These are phyloP conservation scores for Odocoileus virginianus DNA, from an alignment of 2,113 vertebrate genomes.

Conservation along the genomic window DNA sequence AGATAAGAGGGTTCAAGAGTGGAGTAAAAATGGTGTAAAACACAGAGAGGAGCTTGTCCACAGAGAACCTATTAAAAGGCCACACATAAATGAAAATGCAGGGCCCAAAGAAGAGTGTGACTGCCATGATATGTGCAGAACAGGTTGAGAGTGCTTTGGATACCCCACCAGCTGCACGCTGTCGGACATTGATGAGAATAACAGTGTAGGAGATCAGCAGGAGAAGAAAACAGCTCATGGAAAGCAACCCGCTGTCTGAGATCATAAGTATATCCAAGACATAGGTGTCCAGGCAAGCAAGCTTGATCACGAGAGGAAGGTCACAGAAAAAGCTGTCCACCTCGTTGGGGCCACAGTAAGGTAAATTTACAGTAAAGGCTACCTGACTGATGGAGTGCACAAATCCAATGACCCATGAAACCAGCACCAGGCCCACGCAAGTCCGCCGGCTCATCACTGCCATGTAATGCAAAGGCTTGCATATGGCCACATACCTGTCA, in stretches of 20 bases:
- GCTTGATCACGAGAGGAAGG: conserved; percentile 54
- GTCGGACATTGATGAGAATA: not conserved
- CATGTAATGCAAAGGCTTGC: conserved; percentile 60
- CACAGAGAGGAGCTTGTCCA: conserved; percentile 60
- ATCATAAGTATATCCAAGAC: conserved; percentile 48
- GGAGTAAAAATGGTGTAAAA: conserved; percentile 63
- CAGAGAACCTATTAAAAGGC: conserved; percentile 52
- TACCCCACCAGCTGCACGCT: not conserved
- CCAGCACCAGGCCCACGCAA: conserved; percentile 27
- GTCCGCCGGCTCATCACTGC: conserved; percentile 14
- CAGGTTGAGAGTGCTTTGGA: conserved; percentile 51
- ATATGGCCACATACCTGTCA: conserved; percentile 66
- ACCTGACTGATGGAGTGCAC: conserved; percentile 53
- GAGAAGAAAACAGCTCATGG: conserved; percentile 43
- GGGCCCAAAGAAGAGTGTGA: conserved; percentile 49
- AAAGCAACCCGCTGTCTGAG: conserved; percentile 44
- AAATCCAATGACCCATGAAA: conserved; percentile 53
- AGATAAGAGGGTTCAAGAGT: conserved; percentile 56
- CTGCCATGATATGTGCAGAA: conserved; percentile 40
- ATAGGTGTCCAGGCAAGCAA: conserved; percentile 57
- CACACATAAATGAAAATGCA: conserved; percentile 60
- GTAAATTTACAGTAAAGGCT: conserved; percentile 57
- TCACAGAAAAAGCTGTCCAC: conserved; percentile 64
- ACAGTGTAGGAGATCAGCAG: conserved; percentile 29
- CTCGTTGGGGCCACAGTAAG: conserved; percentile 57